Evolutionary conservation across 2,888 invertebrate species (phyloP), one percentile per base, ranked within the genome.

Genomic region (Marronus borbonicus): DNA sequence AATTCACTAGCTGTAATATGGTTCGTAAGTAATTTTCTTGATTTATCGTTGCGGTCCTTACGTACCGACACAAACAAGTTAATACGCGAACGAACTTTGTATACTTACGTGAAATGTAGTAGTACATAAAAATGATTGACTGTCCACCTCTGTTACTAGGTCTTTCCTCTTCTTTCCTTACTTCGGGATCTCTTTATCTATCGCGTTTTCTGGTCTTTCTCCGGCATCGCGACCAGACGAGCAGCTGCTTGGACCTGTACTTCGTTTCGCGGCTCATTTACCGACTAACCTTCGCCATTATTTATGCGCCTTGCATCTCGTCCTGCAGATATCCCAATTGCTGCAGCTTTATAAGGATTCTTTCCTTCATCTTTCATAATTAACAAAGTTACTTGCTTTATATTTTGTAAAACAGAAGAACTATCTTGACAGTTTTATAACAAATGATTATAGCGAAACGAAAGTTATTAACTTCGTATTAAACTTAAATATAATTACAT

Each of bases 201-300:
- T 64, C 17, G 14, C 64, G 8, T 64, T 64, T 64, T 64, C 31
- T 31, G 39, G 24, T 58, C 17, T 17, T 58, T 58, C 7, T 64
- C 17, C 64, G 7, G 64, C 31, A 31, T 39, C 17, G 62, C 62
- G 62, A 31, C 62, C 49, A 7, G 20, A 12, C 20, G 49, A 12
- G 24, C 66, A 49, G 49, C 66, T 66, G 66, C 66, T 66, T 20
- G 49, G 31, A 66, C 49, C 66, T 49, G 66, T 66, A 49, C 49
- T 66, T 66, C 49, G 49, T 66, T 66, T 66, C 66, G 66, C 66
- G 66, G 66, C 66, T 66, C 66, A 66, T 66, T 66, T 66, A 66
- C 66, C 66, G 44, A 44, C 66, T 66, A 66, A 66, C 66, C 66
- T 66, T 49, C 4, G 49, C 66, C 66, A 66, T 66, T 49, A 49